These are phyloP conservation scores for Heliothis peltigera DNA, from an alignment of 2,888 invertebrate species.

Conservation along the genomic window DNA sequence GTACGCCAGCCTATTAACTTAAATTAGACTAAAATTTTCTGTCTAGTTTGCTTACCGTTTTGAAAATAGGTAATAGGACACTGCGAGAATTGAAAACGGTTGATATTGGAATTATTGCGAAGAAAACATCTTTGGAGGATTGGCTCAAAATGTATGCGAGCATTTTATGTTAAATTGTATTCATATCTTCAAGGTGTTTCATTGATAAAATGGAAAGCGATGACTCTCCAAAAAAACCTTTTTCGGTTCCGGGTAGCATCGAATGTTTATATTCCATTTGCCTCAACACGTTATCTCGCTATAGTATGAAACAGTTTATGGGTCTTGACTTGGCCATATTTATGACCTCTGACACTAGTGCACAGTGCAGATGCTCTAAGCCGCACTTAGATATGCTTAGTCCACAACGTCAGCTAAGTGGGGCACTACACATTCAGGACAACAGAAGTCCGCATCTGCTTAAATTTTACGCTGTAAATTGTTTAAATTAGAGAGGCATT, in stretches of 20 bases:
- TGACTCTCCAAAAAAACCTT: slow-evolving; percentile 1
- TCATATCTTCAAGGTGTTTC: slow-evolving; percentile 27
- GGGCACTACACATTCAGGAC: slow-evolving; percentile 9
- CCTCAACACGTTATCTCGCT: neutral
- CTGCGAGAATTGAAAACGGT: no score
- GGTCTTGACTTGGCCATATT: slow-evolving; percentile 16
- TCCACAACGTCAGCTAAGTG: slow-evolving; percentile 27
- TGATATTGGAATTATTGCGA: no score
- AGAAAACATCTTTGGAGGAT: no score
- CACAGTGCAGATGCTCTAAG: slow-evolving; percentile 13
- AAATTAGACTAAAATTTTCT: neutral
- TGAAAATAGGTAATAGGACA: neutral
- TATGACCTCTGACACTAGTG: slow-evolving; percentile 20
- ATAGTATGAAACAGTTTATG: slow-evolving; percentile 11
- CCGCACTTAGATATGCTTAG: slow-evolving; percentile 25
- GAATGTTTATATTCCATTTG: neutral
- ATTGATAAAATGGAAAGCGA: slow-evolving; percentile 35
- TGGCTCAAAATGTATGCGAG: no score
- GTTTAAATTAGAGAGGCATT: neutral
- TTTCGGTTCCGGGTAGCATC: slow-evolving; percentile 3
- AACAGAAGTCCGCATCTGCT: slow-evolving; percentile 13
- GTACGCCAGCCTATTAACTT: neutral
- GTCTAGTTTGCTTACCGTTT: neutral
- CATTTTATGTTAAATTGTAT: slow-evolving; percentile 15
- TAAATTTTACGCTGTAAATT: neutral